Conservation (phyloP, 2,888 invertebrate species). For the Xestia sexstrigata region DNA sequence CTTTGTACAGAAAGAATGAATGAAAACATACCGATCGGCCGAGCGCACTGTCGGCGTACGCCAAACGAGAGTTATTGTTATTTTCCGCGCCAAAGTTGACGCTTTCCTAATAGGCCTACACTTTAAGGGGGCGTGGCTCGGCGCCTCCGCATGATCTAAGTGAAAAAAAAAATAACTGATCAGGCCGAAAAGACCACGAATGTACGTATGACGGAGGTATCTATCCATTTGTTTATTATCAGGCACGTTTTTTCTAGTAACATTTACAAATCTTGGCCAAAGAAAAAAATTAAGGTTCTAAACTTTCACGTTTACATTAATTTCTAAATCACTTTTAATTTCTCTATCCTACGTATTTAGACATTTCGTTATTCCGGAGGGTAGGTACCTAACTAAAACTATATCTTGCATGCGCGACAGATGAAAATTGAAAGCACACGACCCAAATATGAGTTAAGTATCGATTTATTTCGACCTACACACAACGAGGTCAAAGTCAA, state of each 20-base stretch:
- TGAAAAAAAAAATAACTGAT: too few species aligned
- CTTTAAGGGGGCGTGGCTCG: too few species aligned
- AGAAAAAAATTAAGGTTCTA: not conserved
- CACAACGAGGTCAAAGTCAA: not conserved
- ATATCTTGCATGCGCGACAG: slow-evolving; percentile 2
- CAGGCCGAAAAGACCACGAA: too few species aligned
- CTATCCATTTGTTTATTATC: not conserved
- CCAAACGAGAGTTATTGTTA: too few species aligned
- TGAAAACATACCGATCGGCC: too few species aligned
- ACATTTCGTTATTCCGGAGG: not conserved
- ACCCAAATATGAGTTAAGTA: not conserved
- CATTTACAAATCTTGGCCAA: not conserved
- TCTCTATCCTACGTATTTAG: not conserved
- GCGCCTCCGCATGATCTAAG: too few species aligned
- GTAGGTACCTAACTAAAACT: too few species aligned
- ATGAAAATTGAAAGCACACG: not conserved
- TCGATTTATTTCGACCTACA: not conserved
- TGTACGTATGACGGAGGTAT: not conserved
- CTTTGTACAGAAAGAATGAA: too few species aligned
- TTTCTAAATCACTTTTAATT: not conserved
- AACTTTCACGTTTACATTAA: not conserved
- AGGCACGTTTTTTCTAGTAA: not conserved
- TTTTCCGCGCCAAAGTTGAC: too few species aligned
- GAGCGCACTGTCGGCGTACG: too few species aligned
- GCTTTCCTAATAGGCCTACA: too few species aligned